A percentile compares a stretch with the other conserved stretches of the same genome.
Evolutionary conservation across 2,888 invertebrate species (phyloP).

Genomic region (Heliconius cydno): DNA sequence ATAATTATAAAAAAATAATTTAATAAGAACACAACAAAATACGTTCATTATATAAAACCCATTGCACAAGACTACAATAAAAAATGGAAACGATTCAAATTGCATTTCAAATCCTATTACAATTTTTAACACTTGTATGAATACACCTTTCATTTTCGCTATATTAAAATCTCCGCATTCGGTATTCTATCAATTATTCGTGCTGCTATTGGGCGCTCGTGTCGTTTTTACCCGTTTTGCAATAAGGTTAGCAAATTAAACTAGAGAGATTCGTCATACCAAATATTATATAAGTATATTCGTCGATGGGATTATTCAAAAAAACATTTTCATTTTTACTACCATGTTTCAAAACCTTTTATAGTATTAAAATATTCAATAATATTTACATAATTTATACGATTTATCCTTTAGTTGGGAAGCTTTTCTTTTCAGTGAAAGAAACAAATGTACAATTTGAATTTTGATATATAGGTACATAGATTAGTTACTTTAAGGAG

Average conservation of each 20-base stretch:
- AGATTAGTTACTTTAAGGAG: neutral
- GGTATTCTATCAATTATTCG: conserved; percentile 72
- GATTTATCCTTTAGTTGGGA: conserved; percentile 16
- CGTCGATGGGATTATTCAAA: neutral
- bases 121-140: conserved; percentile 78
- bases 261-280: neutral
- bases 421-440: neutral
- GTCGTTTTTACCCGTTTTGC: conserved; percentile 24
- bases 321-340: neutral
- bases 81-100: conserved; percentile 62
- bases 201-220: conserved; percentile 14
- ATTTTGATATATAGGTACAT: neutral
- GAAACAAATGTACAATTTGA: neutral
- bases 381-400: conserved; percentile 19
- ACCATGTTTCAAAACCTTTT: conserved; percentile 11
- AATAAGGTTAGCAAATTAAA: conserved; percentile 23
- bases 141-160: conserved; percentile 68
- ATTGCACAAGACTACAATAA: conserved; percentile 47
- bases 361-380: conserved; percentile 20
- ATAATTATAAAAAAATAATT: conserved; percentile 28
- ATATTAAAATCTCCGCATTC: conserved; percentile 73
- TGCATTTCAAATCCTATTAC: conserved; percentile 78
- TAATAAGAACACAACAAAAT: neutral
- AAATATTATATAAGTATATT: conserved; percentile 14
- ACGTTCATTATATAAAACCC: conserved; percentile 38